Evolutionary conservation across 2,888 invertebrate species (phyloP).

Genomic region (Palloptera scutellata): DNA sequence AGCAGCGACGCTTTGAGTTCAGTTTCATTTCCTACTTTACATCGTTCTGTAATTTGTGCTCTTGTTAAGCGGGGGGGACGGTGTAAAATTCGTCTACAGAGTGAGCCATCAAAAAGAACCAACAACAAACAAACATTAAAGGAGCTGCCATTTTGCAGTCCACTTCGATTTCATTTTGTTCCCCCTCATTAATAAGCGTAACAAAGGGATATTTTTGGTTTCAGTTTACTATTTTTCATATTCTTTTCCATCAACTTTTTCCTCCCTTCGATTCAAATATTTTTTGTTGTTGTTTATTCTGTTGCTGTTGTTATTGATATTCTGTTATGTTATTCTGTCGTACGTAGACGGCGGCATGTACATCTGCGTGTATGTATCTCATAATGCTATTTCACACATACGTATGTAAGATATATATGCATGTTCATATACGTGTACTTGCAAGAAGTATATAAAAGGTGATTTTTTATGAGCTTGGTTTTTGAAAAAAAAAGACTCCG

Average conservation of each 20-base stretch:
- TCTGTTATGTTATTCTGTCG: background rate
- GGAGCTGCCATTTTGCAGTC: conserved; percentile 8
- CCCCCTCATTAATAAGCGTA: background rate
- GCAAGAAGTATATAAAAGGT: no score
- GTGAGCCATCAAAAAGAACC: background rate
- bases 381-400: conserved; percentile 1
- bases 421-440: no score
- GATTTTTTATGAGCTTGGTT: no score
- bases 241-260: background rate
- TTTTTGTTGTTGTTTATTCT: background rate
- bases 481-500: no score
- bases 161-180: conserved; percentile 7
- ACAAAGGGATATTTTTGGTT: background rate
- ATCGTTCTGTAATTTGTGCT: background rate
- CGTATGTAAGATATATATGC: background rate
- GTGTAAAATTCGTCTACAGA: no score
- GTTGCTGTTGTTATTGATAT: background rate
- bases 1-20: conserved; percentile 10
- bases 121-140: background rate
- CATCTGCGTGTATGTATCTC: conserved; percentile 1
- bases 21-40: conserved; percentile 20
- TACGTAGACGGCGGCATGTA: background rate
- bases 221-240: background rate
- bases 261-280: background rate
- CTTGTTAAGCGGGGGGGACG: background rate